phyloP scores from a whole-genome alignment of 2,113 vertebrate genomes.

The Channa argus region DNA sequence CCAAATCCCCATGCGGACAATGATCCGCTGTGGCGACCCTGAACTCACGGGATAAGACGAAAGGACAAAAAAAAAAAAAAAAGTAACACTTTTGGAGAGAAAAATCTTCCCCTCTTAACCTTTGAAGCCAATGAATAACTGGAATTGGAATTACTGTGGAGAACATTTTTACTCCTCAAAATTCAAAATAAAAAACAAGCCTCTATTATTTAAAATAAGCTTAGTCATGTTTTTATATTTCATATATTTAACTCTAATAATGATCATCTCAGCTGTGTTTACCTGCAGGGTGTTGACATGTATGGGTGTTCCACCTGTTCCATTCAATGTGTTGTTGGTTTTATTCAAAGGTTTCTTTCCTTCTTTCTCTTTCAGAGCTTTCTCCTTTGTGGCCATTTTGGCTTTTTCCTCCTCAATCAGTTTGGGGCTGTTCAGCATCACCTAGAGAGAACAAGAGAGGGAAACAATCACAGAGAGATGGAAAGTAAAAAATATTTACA shows the following conservation, averaged over 20 bases:
- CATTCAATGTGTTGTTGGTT: conserved; percentile 91
- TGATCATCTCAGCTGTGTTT: conserved; percentile 47
- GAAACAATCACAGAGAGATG: neutral
- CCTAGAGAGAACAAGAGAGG: conserved; percentile 58
- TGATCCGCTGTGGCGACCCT: too few relatives aligned
- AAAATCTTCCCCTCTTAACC: too few relatives aligned
- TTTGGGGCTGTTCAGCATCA: conserved; percentile 94
- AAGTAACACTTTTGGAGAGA: too few relatives aligned
- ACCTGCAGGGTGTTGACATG: conserved; percentile 97
- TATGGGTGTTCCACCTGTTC: conserved; percentile 91
- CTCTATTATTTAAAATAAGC: too few relatives aligned
- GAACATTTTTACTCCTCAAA: too few relatives aligned
- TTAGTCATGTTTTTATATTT: too few relatives aligned
- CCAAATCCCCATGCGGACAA: too few relatives aligned
- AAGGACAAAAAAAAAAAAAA: too few relatives aligned
- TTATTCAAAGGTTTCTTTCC: conserved; percentile 89
- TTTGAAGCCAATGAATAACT: too few relatives aligned
- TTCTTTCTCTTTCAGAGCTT: conserved; percentile 87
- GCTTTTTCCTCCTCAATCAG: conserved; percentile 93
- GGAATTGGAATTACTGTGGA: too few relatives aligned
- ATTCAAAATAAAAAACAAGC: too few relatives aligned
- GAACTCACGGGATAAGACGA: too few relatives aligned
- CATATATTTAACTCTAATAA: neutral
- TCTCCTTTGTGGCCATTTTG: conserved; percentile 90
- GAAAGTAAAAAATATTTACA: neutral